These are phyloP conservation scores for Zygaena filipendulae DNA, from an alignment of 2,888 invertebrate species.

Conservation along the genomic window DNA sequence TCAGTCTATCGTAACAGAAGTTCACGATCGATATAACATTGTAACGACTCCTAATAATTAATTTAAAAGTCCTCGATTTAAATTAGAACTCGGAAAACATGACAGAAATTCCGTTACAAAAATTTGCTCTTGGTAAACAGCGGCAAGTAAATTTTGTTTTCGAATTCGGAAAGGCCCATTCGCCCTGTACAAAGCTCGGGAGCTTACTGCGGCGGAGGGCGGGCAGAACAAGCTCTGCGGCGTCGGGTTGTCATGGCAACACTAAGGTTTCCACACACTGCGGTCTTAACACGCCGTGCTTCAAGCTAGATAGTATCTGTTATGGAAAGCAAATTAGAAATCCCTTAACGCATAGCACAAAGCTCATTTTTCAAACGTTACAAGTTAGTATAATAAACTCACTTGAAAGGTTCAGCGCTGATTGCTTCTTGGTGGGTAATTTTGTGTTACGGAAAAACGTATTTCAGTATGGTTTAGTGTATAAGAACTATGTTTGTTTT, in stretches of 20 bases:
- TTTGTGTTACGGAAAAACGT: no score
- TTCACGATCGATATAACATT: no score
- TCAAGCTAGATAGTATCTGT: slow-evolving; percentile 26
- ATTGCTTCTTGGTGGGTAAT: no score
- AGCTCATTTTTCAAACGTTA: no score
- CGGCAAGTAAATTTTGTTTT: slow-evolving; percentile 13
- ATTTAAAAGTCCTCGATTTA: not conserved
- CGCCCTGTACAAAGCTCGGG: slow-evolving; percentile 26
- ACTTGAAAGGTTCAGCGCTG: no score
- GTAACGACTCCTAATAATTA: not conserved
- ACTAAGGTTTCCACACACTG: slow-evolving; percentile 33
- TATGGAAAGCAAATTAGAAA: slow-evolving; percentile 23
- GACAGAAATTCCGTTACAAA: not conserved
- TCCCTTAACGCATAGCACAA: slow-evolving; percentile 15
- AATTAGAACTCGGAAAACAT: slow-evolving; percentile 9
- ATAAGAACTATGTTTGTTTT: no score
- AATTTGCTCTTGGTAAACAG: slow-evolving; percentile 6
- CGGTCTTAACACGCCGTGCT: slow-evolving; percentile 30
- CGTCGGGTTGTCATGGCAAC: slow-evolving; percentile 56
- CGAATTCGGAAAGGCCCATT: slow-evolving; percentile 19
- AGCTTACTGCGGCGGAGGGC: slow-evolving; percentile 57
- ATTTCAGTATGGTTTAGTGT: no score
- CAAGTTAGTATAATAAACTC: no score
- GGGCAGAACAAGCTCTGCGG: slow-evolving; percentile 51
- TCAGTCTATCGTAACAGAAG: no score